Evolutionary conservation across 2,797 vertebrate species (phyloP).

Genomic region (Buceros bicornis): DNA sequence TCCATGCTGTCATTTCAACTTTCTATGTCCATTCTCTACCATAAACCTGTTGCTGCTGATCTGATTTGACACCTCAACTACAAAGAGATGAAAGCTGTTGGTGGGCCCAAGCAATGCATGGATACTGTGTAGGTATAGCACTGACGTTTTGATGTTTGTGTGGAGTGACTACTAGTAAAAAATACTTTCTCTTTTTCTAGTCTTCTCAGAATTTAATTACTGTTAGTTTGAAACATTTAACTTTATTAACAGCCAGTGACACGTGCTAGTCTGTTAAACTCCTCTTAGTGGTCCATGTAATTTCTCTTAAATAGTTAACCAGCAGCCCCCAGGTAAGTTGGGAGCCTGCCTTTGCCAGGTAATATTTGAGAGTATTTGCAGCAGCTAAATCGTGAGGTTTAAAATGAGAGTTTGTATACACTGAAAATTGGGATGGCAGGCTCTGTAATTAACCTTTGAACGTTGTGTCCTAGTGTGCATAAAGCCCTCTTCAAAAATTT

Average conservation of each 20-base stretch:
- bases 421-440: not conserved
- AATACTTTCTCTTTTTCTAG: not conserved
- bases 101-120: not conserved
- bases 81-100: not conserved
- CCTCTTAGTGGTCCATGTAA: not conserved
- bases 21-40: not conserved
- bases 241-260: not conserved
- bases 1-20: not conserved
- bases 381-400: not conserved
- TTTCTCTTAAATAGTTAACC: not conserved
- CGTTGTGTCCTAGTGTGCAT: not conserved
- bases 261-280: not conserved
- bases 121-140: not conserved
- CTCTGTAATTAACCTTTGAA: not conserved
- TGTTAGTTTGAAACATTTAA: not conserved
- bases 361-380: not conserved
- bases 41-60: not conserved
- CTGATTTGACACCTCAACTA: not conserved
- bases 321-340: not conserved
- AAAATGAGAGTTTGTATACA: not conserved
- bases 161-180: not conserved
- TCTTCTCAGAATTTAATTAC: not conserved
- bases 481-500: not conserved
- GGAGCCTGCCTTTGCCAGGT: not conserved
- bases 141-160: not conserved